Percentiles rank a stretch among this genome's conserved stretches.
phyloP scores from a whole-genome alignment of 2,113 vertebrate species.

The Polyodon spathula region DNA sequence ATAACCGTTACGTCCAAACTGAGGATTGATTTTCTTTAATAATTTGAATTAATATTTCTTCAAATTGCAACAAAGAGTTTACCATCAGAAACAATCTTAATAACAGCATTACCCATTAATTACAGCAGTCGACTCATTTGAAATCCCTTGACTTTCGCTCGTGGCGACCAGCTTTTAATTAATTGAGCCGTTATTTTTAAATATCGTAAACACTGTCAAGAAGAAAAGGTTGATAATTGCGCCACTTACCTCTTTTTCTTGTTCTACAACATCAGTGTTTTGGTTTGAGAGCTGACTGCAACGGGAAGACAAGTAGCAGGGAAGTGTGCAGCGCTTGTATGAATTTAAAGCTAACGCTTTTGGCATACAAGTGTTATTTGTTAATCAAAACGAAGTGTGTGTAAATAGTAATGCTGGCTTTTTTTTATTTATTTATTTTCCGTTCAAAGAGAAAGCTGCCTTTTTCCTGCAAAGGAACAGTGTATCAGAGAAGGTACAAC shows the following conservation, averaged over 20 bases:
- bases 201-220: not conserved
- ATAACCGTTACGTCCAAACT: too few species aligned
- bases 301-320: slow-evolving; percentile 60
- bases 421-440: slow-evolving; percentile 29
- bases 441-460: slow-evolving; percentile 31
- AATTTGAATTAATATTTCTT: too few species aligned
- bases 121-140: too few species aligned
- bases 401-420: slow-evolving; percentile 49
- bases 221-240: slow-evolving; percentile 4
- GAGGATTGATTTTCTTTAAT: too few species aligned
- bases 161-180: too few species aligned
- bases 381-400: slow-evolving; percentile 19
- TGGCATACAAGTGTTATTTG: slow-evolving; percentile 30
- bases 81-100: too few species aligned
- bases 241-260: slow-evolving; percentile 63
- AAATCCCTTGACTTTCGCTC: too few species aligned
- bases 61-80: too few species aligned
- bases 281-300: slow-evolving; percentile 58
- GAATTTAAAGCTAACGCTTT: slow-evolving; percentile 34
- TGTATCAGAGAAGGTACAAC: slow-evolving; percentile 31
- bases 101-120: too few species aligned
- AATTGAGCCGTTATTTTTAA: not conserved
- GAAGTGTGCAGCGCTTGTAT: slow-evolving; percentile 47
- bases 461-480: slow-evolving; percentile 27
- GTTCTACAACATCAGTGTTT: slow-evolving; percentile 70